Percentiles rank a stretch among this genome's conserved stretches.
phyloP scores from a whole-genome alignment of 2,888 invertebrate genomes.

The Hetaerina titia region DNA sequence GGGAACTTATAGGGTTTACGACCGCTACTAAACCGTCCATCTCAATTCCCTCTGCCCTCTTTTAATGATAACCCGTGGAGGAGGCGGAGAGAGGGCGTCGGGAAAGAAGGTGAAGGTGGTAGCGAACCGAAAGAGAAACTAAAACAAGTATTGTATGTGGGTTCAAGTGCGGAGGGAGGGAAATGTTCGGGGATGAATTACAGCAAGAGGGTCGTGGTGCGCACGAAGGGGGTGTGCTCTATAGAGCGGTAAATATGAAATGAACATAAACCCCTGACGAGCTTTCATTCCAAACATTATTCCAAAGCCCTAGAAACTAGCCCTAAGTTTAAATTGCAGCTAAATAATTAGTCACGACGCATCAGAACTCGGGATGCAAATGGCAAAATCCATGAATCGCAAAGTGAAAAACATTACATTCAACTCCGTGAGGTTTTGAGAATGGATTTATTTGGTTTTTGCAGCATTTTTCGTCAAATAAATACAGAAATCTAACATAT shows the following conservation, averaged over 20 bases:
- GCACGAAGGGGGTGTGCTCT: background rate
- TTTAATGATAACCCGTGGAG: slow-evolving; percentile 50
- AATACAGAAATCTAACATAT: no score
- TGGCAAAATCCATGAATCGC: background rate
- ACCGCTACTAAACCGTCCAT: slow-evolving; percentile 38
- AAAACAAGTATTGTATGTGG: background rate
- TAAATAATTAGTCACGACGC: background rate
- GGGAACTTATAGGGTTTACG: slow-evolving; percentile 49
- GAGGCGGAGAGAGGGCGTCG: background rate
- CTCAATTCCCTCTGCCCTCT: slow-evolving; percentile 46
- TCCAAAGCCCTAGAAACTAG: background rate
- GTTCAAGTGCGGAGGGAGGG: background rate
- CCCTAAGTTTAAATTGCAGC: background rate
- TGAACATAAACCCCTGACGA: background rate
- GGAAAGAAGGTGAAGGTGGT: background rate
- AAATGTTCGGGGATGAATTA: background rate
- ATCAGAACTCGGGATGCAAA: background rate
- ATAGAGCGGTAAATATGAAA: background rate
- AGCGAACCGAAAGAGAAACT: background rate
- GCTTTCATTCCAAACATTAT: background rate
- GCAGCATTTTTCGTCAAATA: no score
- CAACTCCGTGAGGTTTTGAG: no score
- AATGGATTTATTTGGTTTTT: no score
- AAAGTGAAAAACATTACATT: no score
- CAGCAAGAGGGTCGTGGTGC: background rate